Conservation (phyloP, 2,797 vertebrate genomes). For the Phylloscopus collybita region DNA sequence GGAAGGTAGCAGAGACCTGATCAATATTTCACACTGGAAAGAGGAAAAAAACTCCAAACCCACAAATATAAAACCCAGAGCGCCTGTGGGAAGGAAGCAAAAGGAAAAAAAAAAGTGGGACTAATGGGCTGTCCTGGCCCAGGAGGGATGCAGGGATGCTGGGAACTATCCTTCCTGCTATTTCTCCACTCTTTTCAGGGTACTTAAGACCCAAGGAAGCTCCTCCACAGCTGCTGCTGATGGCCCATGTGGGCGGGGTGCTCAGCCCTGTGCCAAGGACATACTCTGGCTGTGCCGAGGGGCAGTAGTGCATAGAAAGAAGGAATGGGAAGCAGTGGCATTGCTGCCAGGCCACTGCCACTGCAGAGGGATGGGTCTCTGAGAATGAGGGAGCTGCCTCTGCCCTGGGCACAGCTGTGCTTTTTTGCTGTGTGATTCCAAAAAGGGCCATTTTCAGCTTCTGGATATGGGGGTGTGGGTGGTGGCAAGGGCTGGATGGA, state of each 20-base stretch:
- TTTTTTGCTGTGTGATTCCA: neutral
- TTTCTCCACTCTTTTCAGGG: neutral
- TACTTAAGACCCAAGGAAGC: neutral
- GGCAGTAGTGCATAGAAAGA: rapidly evolving
- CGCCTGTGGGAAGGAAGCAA: rapidly evolving
- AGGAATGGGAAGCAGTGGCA: too few species aligned
- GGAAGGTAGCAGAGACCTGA: neutral
- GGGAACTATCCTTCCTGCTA: neutral
- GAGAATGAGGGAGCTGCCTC: neutral
- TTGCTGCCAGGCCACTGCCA: neutral
- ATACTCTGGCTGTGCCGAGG: rapidly evolving
- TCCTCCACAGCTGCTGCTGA: neutral
- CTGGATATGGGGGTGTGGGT: neutral
- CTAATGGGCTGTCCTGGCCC: neutral
- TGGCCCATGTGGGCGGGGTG: neutral
- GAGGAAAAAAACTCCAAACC: rapidly evolving
- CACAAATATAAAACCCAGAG: neutral
- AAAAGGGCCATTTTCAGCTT: neutral
- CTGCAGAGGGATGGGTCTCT: rapidly evolving
- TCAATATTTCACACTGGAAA: neutral
- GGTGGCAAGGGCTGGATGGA: neutral
- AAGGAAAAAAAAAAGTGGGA: neutral
- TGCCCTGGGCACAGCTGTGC: neutral
- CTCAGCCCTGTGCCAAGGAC: neutral
- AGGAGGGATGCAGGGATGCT: neutral